Evolutionary conservation across 1,140 invertebrate species (phyloP), one percentile per base, ranked within the genome.

Genomic region (Ips nitidus): DNA sequence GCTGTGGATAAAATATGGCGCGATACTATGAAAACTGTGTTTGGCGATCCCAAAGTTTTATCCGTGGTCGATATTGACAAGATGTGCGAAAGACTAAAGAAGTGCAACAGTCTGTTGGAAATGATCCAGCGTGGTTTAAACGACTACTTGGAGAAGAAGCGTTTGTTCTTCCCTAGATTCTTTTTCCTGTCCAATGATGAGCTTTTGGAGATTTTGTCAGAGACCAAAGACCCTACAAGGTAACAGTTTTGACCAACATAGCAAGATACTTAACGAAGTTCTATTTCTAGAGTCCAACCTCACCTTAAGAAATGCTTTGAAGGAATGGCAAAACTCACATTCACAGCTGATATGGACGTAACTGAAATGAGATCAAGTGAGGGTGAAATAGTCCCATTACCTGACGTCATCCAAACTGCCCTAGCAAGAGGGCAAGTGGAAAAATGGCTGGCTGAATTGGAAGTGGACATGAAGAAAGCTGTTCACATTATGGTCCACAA

Each of bases 111-210:
- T 60, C 80, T 98, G 2, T 80, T 95, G 52, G 93, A 98, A 76
- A 82, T 94, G 55, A 95, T 98, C 67, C 94, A 96, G 77, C 91
- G 93, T 80, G 96, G 96, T 55, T 82, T 99, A 4, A 96, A 97
- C 79, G 92, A 92, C 66, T 98, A 98, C 79, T 83, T 99, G 73
- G 96, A 98, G 81, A 97, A 97, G 85, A 98, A 98, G 78, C 85
- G 96, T 39, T 83, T 98, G 0, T 97, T 89, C 77, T 99, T 98
- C 82, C 94, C 97, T 2, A 83, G 95, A 72, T 98, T 99, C 85
- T 98, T 98, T 87, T 98, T 98, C 82, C 82, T 99, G 22, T 98
- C 97, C 3, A 98, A 98, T 80, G 95, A 98, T 79, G 96, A 98
- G 80, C 80, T 99, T 39, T 82, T 98, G 36, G 97, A 98, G 84